These are phyloP conservation scores for Drosophila macrospina DNA, from an alignment of 2,888 invertebrate genomes.

Conservation along the genomic window DNA sequence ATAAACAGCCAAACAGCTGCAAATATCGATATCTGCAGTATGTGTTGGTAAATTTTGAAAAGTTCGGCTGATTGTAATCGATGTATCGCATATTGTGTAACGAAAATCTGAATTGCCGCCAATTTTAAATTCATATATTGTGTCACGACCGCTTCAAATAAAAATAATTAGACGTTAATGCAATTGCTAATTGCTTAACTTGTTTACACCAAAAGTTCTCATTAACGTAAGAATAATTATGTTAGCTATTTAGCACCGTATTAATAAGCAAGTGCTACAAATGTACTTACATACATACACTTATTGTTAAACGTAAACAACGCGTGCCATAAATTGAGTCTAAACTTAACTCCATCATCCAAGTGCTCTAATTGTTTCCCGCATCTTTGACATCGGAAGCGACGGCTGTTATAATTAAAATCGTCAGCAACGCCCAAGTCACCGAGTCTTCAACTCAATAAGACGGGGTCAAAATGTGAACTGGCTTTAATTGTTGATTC, in stretches of 20 bases:
- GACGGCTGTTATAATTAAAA: conserved; percentile 68
- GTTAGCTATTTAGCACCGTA: conserved; percentile 30
- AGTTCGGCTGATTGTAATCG: conserved; percentile 14
- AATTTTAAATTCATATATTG: neutral
- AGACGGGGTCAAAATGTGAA: conserved; percentile 72
- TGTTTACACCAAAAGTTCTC: neutral
- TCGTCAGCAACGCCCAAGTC: conserved; percentile 73
- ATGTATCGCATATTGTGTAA: neutral
- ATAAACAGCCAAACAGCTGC: conserved; percentile 54
- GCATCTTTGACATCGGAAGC: conserved; percentile 81
- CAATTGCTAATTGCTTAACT: neutral
- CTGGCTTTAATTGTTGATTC: conserved; percentile 70
- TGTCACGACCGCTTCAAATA: neutral
- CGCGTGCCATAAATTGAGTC: conserved; percentile 52
- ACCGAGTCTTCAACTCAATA: conserved; percentile 60
- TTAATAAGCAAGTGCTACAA: conserved; percentile 21
- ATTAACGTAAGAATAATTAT: conserved; percentile 24
- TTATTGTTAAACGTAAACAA: conserved; percentile 30
- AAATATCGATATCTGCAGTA: conserved; percentile 19
- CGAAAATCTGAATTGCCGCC: conserved; percentile 23
- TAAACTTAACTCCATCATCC: conserved; percentile 53
- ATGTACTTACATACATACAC: neutral
- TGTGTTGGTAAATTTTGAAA: conserved; percentile 35
- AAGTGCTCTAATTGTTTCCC: conserved; percentile 77
- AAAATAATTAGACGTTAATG: neutral